These are phyloP conservation scores for Camponotus fellah DNA, from an alignment of 2,888 invertebrate species.

Conservation along the genomic window DNA sequence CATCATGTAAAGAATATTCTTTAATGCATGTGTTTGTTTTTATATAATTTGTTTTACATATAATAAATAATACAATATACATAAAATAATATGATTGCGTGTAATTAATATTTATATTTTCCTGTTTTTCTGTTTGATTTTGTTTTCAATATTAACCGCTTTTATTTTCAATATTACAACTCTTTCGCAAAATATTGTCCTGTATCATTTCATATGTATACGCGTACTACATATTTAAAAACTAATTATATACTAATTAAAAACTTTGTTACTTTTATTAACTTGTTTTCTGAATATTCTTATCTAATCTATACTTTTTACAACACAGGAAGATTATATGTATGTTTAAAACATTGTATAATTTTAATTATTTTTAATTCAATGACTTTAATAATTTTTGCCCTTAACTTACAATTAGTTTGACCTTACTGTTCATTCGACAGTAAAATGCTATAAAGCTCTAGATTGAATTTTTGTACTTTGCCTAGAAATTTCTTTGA, in stretches of 20 bases:
- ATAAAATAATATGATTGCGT: background rate
- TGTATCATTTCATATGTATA: background rate
- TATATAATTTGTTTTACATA: too few relatives aligned
- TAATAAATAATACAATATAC: background rate
- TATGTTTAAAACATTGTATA: background rate
- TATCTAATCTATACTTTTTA: background rate
- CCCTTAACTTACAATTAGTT: background rate
- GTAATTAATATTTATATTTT: constrained; percentile 1
- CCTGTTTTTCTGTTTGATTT: background rate
- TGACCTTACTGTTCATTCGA: constrained; percentile 26
- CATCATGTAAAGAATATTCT: background rate
- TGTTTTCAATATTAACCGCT: background rate
- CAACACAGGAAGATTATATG: background rate
- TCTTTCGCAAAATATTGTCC: background rate
- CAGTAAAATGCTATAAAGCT: constrained; percentile 17
- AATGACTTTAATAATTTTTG: constrained; percentile 21
- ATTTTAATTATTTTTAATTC: constrained; percentile 13
- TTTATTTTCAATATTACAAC: background rate
- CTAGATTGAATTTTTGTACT: constrained; percentile 15
- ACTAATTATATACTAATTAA: background rate
- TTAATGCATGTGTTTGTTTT: background rate
- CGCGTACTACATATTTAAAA: background rate
- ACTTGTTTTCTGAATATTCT: background rate
- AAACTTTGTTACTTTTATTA: background rate
- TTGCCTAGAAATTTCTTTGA: constrained; percentile 13